Percentiles rank a stretch among this genome's conserved stretches.
These are phyloP conservation scores for Therioaphis trifolii DNA, from an alignment of 2,888 invertebrate species.

Conservation along the genomic window DNA sequence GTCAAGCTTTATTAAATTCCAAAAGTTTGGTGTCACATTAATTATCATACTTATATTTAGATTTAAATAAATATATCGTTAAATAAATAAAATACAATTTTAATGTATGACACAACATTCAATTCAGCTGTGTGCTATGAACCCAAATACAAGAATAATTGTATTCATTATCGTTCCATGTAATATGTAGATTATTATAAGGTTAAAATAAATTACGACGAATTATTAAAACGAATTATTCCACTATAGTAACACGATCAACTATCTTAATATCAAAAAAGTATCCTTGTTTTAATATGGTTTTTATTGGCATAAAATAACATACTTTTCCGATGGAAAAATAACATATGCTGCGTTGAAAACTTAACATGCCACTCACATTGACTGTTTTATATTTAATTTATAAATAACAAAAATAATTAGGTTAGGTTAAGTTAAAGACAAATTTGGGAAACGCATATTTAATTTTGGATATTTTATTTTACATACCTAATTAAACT, in stretches of 20 bases:
- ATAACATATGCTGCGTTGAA: neutral
- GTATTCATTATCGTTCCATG: conserved; percentile 1
- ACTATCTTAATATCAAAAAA: conserved; percentile 47
- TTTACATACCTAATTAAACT: no score
- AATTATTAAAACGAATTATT: no score
- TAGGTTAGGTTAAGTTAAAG: no score
- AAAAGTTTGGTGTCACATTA: conserved; percentile 16
- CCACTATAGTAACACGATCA: neutral
- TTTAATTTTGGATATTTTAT: no score
- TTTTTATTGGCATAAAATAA: neutral
- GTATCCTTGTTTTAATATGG: neutral
- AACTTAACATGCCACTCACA: neutral
- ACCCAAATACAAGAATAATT: no score
- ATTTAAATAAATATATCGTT: no score
- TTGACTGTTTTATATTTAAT: neutral
- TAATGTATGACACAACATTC: no score
- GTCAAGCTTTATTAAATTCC: conserved; percentile 7
- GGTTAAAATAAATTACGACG: neutral
- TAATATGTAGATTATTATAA: neutral
- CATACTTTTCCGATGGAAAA: neutral
- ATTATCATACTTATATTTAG: conserved; percentile 12
- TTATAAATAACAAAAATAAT: no score
- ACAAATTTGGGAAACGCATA: no score
- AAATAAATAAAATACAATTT: no score
- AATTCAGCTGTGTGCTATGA: no score